Evolutionary conservation across 2,888 invertebrate species (phyloP), one percentile per base, ranked within the genome.

Genomic region (Spicauda simplicius): DNA sequence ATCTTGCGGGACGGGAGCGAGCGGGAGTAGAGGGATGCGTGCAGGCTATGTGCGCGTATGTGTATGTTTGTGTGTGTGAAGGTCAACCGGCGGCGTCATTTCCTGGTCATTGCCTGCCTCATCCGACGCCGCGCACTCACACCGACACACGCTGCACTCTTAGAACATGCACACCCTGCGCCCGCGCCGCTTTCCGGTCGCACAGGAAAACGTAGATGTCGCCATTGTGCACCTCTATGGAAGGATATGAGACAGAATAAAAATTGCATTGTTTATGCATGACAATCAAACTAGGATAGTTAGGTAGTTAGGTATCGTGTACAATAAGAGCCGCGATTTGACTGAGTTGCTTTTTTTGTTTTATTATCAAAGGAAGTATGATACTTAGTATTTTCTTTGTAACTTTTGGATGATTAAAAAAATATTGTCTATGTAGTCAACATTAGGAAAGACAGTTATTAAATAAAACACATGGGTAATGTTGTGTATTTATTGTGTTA

Each of bases 21-120:
- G 78, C 73, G 76, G 78, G 78, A 77, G 77, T 71, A 73, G 76
- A 73, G 81, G 81, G 81, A 75, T 79, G 81, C 77, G 78, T 72
- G 76, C 73, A 68, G 68, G 63, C 59, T 67, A 62, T 64, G 69
- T 10, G 55, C 45, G 30, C 16, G 18, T 16, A 8, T 48, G 74
- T 76, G 74, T 78, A 90, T 54, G 54, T 33, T 48, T 48, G 60
- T 76, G 73, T 75, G 75, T 78, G 76, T 79, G 91, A 92, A 92
- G 91, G 91, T 91, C 91, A 91, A 78, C 82, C 80, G 91, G 87
- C 91, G 90, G 91, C 91, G 90, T 90, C 91, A 91, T 91, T 91
- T 92, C 91, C 91, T 92, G 91, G 91, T 91, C 91, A 91, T 89
- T 91, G 91, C 81, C 90, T 87, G 89, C 83, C 74, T 82, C 85